These are phyloP conservation scores for Philopedon plagiatum DNA, from an alignment of 2,888 invertebrate species.

Conservation along the genomic window DNA sequence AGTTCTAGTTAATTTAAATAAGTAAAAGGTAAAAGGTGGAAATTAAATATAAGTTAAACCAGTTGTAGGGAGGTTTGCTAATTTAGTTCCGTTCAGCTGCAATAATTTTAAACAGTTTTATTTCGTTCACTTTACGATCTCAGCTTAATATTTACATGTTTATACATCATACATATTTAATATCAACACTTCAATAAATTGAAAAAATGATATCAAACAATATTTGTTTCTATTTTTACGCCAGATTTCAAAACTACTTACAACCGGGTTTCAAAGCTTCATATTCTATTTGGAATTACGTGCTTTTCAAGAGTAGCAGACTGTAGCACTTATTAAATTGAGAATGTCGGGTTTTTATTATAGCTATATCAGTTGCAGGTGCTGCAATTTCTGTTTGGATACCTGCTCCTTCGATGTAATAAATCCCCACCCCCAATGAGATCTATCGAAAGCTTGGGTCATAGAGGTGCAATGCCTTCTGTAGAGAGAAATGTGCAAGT, in stretches of 20 bases:
- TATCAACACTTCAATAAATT: no score
- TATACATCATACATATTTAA: no score
- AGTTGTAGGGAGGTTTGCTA: no score
- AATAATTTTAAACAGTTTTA: no score
- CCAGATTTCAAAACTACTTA: neutral
- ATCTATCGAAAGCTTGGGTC: conserved; percentile 47
- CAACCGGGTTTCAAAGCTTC: neutral
- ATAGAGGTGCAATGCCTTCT: conserved; percentile 38
- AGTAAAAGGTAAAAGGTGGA: no score
- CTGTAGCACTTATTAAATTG: conserved; percentile 37
- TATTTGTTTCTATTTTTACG: neutral
- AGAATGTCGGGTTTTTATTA: conserved; percentile 43
- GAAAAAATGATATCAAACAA: no score
- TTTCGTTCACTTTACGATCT: no score
- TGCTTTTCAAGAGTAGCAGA: conserved; percentile 14
- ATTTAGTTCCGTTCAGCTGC: no score
- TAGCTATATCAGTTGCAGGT: conserved; percentile 42
- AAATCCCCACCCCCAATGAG: conserved; percentile 44
- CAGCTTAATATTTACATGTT: no score
- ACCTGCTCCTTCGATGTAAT: conserved; percentile 44
- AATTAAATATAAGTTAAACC: no score
- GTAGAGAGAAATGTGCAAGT: conserved; percentile 39
- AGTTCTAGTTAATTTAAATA: no score
- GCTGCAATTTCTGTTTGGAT: conserved; percentile 29
- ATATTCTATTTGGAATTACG: neutral